phyloP scores from a whole-genome alignment of 2,797 vertebrate genomes.

The Monodelphis domestica region DNA sequence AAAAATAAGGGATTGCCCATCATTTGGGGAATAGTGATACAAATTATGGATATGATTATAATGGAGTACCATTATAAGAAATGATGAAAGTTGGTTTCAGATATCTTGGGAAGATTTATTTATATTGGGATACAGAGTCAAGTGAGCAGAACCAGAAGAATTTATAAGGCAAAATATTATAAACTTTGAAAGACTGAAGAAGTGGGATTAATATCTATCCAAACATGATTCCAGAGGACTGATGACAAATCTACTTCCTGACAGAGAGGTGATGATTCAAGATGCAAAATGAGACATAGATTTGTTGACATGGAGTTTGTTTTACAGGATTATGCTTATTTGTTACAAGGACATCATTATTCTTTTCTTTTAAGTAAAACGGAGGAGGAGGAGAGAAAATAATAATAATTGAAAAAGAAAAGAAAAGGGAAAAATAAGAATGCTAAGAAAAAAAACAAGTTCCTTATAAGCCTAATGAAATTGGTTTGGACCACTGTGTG shows the following conservation, averaged over 20 bases:
- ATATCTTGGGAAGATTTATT: not conserved
- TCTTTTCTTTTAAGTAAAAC: not conserved
- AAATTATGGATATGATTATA: not conserved
- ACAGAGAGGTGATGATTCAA: not conserved
- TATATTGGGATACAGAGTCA: not conserved
- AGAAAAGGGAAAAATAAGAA: not conserved
- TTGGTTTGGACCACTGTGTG: not conserved
- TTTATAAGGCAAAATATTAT: not conserved
- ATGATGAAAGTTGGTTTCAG: not conserved
- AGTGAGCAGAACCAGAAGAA: not conserved
- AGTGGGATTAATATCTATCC: not conserved
- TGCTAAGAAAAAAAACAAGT: not conserved
- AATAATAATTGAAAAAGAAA: not conserved
- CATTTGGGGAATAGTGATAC: not conserved
- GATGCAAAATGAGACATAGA: not conserved
- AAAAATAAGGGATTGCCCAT: not conserved
- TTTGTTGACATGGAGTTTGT: not conserved
- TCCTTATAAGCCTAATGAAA: not conserved
- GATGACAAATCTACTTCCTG: not conserved
- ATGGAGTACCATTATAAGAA: not conserved
- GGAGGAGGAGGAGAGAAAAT: not conserved
- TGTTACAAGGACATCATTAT: not conserved
- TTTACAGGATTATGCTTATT: not conserved
- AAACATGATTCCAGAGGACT: not conserved
- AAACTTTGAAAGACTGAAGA: not conserved